Percentiles rank a stretch among this genome's conserved stretches.
Evolutionary conservation across 2,888 invertebrate species (phyloP).

Genomic region (Leuctra nigra): DNA sequence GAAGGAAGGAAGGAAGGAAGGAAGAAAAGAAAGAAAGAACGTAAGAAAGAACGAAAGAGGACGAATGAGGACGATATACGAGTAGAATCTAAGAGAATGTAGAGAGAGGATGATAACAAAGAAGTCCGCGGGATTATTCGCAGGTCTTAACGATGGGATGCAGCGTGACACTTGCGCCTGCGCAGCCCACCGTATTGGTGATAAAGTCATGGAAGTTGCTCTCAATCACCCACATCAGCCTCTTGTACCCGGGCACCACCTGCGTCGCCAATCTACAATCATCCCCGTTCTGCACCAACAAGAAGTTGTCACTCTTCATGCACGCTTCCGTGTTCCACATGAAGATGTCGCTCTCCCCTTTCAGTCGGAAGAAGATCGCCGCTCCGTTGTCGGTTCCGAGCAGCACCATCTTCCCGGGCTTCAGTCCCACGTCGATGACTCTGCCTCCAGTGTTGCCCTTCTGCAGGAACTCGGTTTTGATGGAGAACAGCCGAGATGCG

Average conservation of each 20-base stretch:
- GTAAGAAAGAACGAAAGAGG: too few species aligned
- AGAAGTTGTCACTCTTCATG: slow-evolving; percentile 49
- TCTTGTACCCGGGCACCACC: slow-evolving; percentile 51
- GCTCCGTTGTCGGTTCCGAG: slow-evolving; percentile 54
- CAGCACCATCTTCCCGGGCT: slow-evolving; percentile 49
- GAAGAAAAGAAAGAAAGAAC: too few species aligned
- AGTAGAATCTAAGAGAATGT: too few species aligned
- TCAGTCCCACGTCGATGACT: slow-evolving; percentile 51
- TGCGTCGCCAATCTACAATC: slow-evolving; percentile 55
- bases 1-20: too few species aligned
- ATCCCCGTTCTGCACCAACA: slow-evolving; percentile 51
- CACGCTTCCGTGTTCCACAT: slow-evolving; percentile 55
- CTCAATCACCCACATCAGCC: slow-evolving; percentile 56
- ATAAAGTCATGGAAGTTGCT: slow-evolving; percentile 61
- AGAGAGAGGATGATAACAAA: too few species aligned
- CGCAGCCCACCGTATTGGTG: slow-evolving; percentile 50
- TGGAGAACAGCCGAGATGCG: slow-evolving; percentile 54
- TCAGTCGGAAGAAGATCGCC: slow-evolving; percentile 54
- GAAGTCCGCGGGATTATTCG: slow-evolving; percentile 18
- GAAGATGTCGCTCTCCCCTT: slow-evolving; percentile 54
- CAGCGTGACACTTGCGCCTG: slow-evolving; percentile 53
- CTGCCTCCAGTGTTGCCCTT: slow-evolving; percentile 49
- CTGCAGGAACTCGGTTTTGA: slow-evolving; percentile 55
- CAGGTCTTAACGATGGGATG: slow-evolving; percentile 52
- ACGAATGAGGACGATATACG: too few species aligned